Evolutionary conservation across 2,113 vertebrate species (phyloP), one percentile per base, ranked within the genome.

Genomic region (Setophaga kirtlandii): DNA sequence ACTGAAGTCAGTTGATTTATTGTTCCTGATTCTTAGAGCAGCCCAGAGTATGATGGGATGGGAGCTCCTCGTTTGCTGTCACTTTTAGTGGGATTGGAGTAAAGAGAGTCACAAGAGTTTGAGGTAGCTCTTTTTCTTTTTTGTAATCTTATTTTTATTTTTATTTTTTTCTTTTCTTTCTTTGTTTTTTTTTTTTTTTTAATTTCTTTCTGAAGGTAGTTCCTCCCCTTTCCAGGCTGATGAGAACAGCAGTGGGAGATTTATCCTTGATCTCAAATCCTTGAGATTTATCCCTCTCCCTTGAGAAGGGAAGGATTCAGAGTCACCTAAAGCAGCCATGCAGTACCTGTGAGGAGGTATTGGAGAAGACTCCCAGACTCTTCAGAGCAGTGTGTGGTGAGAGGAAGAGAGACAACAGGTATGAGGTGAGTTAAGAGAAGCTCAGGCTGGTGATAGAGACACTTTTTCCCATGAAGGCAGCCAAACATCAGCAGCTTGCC

Each of bases 151-250:
- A 6, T 24, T 55, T 39, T 87, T 3, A 2, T 21, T 23, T 30
- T 23, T 22, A 1, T 7, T 47, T 19, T 24, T 33, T 15, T 11
- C 3, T 41, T n/a, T 49, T 30, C 13, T 41, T 31, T 42, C 17
- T 11, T 11, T 23, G 1, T 5, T 10, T 18, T 31, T 3, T 5
- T 3, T 7, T 10, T 6, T 20, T 6, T 14, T 31, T 15, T 21
- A 11, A 31, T 4, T 55, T 42, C 15, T 37, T 24, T 24, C 42
- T 28, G 35, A 27, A 56, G 21, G 18, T 31, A 28, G 22, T 8
- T 83, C 22, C 23, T 83, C 41, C 28, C 55, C 25, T 70, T 77
- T 37, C 27, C 42, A 73, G 16, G 49, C 23, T 23, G 59, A 41
- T 2, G 6, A 65, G 37, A 87, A 50, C 16, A 74, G 22, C 55